phyloP scores from a whole-genome alignment of 1,140 invertebrate genomes.

The Phymorhynchus buccinoides region DNA sequence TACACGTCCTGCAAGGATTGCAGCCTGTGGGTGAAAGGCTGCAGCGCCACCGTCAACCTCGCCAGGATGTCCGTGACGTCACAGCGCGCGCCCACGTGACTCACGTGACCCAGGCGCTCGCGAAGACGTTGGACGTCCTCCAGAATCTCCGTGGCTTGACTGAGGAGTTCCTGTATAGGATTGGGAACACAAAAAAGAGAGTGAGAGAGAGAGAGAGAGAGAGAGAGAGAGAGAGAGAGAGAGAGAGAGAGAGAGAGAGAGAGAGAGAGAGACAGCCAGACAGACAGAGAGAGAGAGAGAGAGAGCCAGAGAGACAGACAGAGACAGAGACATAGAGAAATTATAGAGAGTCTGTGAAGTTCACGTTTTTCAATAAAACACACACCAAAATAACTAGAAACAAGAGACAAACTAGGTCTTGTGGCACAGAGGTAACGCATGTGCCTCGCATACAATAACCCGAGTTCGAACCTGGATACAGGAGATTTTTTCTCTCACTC shows the following conservation, averaged over 20 bases:
- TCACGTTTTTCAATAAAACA: too few species aligned
- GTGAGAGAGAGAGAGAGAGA: not conserved
- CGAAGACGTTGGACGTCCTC: constrained; percentile 31
- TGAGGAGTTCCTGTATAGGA: constrained; percentile 34
- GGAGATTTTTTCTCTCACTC: too few species aligned
- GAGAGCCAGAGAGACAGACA: too few species aligned
- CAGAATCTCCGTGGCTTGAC: constrained; percentile 44
- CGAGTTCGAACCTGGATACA: too few species aligned
- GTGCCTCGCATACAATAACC: too few species aligned
- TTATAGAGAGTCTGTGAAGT: too few species aligned
- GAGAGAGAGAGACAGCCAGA: not conserved
- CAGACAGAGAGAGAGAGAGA: too few species aligned
- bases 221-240: not conserved
- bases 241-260: constrained; percentile 6
- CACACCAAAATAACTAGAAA: too few species aligned
- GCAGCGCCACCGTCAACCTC: constrained; percentile 31
- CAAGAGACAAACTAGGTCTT: too few species aligned
- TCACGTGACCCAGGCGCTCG: not conserved
- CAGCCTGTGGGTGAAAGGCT: constrained; percentile 40
- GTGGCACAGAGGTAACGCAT: too few species aligned
- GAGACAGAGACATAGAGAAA: too few species aligned
- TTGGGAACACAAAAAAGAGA: not conserved
- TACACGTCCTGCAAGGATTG: constrained; percentile 42
- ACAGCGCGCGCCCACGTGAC: not conserved
- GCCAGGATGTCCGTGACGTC: constrained; percentile 39